Conservation (phyloP, 1,140 invertebrate genomes). For the Solenopsis invicta region DNA sequence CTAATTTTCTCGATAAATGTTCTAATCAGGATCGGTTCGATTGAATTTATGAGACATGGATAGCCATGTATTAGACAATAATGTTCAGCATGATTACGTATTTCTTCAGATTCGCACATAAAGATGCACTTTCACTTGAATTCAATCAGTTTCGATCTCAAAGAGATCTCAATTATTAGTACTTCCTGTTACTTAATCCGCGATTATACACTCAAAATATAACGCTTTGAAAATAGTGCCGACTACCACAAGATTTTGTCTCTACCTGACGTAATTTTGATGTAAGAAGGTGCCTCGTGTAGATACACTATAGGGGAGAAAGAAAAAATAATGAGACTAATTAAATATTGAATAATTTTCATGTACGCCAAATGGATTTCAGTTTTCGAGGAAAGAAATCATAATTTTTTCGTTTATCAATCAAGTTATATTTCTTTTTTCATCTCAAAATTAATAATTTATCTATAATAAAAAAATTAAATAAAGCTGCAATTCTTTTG, state of each 20-base stretch:
- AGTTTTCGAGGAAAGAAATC: not conserved
- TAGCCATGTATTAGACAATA: not conserved
- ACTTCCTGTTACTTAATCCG: not conserved
- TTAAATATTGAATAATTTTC: not conserved
- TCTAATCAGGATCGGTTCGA: not conserved
- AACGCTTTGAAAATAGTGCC: not conserved
- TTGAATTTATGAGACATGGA: not conserved
- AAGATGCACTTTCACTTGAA: slow-evolving; percentile 1
- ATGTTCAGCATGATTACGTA: not conserved
- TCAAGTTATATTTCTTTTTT: not conserved
- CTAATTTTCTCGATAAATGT: not conserved
- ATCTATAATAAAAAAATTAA: not conserved
- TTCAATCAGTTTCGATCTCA: not conserved
- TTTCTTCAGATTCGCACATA: not conserved
- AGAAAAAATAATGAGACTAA: not conserved
- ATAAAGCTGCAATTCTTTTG: not conserved
- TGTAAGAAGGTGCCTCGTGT: not conserved
- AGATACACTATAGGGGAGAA: not conserved
- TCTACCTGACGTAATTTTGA: not conserved
- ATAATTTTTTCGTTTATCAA: not conserved
- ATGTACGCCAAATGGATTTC: not conserved
- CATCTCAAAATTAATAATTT: not conserved
- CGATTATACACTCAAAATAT: not conserved
- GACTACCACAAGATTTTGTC: not conserved
- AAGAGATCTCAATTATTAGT: not conserved